Base-by-base conservation (phyloP, 2,888 invertebrate species). In the Cinara cedri region DNA sequence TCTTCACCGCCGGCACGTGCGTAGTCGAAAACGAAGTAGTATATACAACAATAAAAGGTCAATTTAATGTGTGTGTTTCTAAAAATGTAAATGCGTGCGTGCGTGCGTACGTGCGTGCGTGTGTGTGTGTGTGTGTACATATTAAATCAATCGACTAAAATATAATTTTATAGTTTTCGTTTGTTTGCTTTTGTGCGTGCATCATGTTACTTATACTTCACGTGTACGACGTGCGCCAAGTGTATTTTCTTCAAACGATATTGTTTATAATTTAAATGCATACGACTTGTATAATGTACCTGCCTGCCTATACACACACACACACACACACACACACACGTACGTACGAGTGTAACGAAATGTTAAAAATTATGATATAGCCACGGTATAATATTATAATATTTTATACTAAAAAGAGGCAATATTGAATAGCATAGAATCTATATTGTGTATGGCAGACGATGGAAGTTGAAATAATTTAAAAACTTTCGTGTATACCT, bases 141-240 rank as follows among this genome's bases (percentile, higher is more conserved):
- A 57, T 72, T 57, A 72, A 72, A 72, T 60, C 60, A 60, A 72
- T 72, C 72, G 72, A 60, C 72, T 72, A 72, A 72, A 60, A 72
- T 72, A 60, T 72, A 57, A 60, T 60, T 60, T 72, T 72, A 60
- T 60, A 26, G 71, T 57, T 26, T 72, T 19, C n/a, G 60, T 72
- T 60, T 46, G 72, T 60, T 72, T 46, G 21, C 60, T 6, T 60
- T 60, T 46, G 46, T 72, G 24, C 60, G 3, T 55, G 21, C 34
- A 34, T 34, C 34, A 16, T 49, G 57, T 24, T 21, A 72, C 46
- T 49, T 46, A 16, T 21, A 72, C 46, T 49, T 46, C 44, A 26
- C 72, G 55, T 60, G 46, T 46, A 60, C 1, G n/a, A 26, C n/a
- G n/a, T 16, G 16, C 55, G 21, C 34, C 34, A 11, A 21, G 19